Evolutionary conservation across 2,797 vertebrate genomes (phyloP).

Genomic region (Chaetodon trifasciatus): DNA sequence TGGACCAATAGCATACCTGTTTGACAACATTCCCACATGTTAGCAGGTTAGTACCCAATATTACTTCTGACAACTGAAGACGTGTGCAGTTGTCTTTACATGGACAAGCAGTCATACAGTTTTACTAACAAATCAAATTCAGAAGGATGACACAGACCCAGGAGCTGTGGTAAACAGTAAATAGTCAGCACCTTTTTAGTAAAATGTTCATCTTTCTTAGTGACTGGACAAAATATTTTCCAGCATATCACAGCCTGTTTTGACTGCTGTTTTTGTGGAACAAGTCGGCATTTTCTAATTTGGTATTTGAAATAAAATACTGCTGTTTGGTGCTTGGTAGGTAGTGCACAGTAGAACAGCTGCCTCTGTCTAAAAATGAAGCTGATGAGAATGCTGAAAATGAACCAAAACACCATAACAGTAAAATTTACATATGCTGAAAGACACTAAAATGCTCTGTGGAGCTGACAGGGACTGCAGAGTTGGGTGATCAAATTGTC

Average conservation of each 20-base stretch:
- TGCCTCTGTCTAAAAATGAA: background rate
- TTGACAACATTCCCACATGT: constrained; percentile 8
- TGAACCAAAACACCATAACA: background rate
- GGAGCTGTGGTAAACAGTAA: background rate
- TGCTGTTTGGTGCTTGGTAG: background rate
- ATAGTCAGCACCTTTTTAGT: background rate
- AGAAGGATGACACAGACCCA: background rate
- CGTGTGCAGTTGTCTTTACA: background rate
- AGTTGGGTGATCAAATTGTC: background rate
- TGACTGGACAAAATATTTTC: background rate
- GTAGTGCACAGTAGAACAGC: background rate
- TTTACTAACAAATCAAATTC: background rate
- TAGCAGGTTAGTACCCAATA: background rate
- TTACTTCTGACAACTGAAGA: background rate
- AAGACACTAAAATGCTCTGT: background rate
- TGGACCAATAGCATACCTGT: background rate
- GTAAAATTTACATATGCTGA: background rate
- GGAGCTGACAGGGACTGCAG: background rate
- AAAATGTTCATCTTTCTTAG: background rate
- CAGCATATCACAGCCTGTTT: background rate
- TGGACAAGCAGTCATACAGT: background rate
- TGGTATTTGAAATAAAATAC: background rate
- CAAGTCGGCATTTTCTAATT: no score
- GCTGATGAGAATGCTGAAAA: background rate
- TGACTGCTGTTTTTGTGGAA: background rate